Conservation (phyloP, 2,797 vertebrate genomes). For the Spinus pinus region DNA sequence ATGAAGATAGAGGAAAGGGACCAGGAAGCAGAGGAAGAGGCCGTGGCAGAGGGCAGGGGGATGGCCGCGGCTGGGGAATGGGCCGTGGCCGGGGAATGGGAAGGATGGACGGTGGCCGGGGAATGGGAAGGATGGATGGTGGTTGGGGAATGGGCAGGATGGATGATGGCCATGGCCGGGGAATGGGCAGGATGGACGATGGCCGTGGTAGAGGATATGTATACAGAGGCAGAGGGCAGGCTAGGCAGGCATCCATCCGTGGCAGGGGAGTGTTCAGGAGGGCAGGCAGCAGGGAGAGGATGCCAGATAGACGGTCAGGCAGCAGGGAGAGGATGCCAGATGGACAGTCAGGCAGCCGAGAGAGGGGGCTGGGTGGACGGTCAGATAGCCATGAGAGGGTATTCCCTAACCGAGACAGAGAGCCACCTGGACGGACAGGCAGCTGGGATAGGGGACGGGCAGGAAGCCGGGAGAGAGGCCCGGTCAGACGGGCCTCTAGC, state of each 20-base stretch:
- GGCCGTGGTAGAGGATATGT: conserved; percentile 68
- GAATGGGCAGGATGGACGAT: conserved; percentile 72
- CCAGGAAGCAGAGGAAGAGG: conserved; percentile 76
- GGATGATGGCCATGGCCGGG: conserved; percentile 65
- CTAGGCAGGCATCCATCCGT: conserved; percentile 49
- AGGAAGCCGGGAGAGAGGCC: conserved; percentile 67
- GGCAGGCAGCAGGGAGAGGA: conserved; percentile 64
- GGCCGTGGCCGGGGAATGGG: conserved; percentile 65
- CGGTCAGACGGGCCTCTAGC: conserved; percentile 41
- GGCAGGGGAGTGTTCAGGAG: conserved; percentile 72
- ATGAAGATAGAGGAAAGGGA: conserved; percentile 80
- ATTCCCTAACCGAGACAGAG: conserved; percentile 62
- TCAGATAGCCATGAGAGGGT: conserved; percentile 68
- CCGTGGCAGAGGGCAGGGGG: conserved; percentile 74
- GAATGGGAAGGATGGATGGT: conserved; percentile 62
- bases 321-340: conserved; percentile 71
- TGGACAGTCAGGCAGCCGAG: conserved; percentile 64
- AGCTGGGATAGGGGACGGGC: conserved; percentile 46
- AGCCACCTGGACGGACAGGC: neutral
- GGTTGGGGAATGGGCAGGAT: conserved; percentile 70
- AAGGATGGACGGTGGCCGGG: conserved; percentile 46
- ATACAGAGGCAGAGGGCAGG: conserved; percentile 73
- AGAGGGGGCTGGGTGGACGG: conserved; percentile 51
- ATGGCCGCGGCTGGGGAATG: conserved; percentile 72
- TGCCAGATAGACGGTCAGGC: conserved; percentile 51